Conservation (phyloP, 2,888 invertebrate species). For the Pteria penguin region DNA sequence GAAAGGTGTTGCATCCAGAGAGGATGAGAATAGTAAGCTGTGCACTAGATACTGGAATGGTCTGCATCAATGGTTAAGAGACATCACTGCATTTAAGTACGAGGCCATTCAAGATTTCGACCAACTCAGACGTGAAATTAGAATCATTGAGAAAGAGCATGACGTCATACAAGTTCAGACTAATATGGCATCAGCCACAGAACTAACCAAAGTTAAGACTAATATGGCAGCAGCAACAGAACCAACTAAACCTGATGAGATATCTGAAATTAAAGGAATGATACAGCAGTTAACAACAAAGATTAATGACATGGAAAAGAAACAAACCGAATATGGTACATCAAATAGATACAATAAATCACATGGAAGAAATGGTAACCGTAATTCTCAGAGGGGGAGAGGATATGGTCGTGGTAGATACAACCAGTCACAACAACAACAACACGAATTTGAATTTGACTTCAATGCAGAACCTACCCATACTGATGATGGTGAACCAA, state of each 20-base stretch:
- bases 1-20: background rate
- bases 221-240: background rate
- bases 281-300: conserved; percentile 1
- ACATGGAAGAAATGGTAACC: background rate
- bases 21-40: background rate
- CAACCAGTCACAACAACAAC: background rate
- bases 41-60: background rate
- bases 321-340: no score
- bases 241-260: background rate
- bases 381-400: background rate
- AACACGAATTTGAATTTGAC: background rate
- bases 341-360: background rate
- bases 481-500: background rate
- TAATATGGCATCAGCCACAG: no score
- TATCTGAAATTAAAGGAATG: background rate
- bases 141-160: conserved; percentile 10
- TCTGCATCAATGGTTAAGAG: background rate
- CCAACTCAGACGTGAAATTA: background rate
- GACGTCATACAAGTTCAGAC: background rate
- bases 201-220: no score
- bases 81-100: background rate
- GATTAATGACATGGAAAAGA: background rate
- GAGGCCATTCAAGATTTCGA: background rate
- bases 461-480: background rate
- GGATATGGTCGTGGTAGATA: no score